Conservation (phyloP, 2,888 invertebrate species). For the Rhopalosiphum nymphaeae region DNA sequence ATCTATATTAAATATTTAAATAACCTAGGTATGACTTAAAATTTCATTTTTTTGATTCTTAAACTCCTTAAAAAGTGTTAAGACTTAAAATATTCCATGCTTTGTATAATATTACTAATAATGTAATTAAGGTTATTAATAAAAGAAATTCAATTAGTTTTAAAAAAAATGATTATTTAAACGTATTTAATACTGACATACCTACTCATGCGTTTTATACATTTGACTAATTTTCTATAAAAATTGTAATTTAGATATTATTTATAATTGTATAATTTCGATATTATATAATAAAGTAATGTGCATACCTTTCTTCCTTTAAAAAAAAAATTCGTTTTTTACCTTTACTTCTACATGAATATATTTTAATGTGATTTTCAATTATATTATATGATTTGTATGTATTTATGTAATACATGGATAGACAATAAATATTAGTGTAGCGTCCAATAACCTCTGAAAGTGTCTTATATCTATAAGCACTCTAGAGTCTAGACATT, state of each 20-base stretch:
- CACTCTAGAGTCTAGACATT: background rate
- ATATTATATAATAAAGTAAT: background rate
- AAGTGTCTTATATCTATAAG: background rate
- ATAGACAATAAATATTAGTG: background rate
- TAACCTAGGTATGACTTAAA: background rate
- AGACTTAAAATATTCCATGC: background rate
- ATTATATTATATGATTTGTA: background rate
- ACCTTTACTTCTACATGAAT: background rate
- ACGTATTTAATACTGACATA: background rate
- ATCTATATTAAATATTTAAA: background rate
- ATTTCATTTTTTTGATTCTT: background rate
- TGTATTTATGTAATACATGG: background rate
- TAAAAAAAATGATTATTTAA: background rate
- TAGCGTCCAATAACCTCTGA: background rate
- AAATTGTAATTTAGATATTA: background rate
- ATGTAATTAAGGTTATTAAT: background rate
- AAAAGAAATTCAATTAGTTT: background rate
- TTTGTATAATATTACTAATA: background rate
- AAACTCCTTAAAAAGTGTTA: background rate
- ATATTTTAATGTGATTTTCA: background rate
- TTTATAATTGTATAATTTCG: background rate
- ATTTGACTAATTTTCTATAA: background rate
- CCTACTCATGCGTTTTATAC: background rate
- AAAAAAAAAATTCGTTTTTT: background rate
- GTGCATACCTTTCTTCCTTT: background rate